A percentile compares a stretch with the other conserved stretches of the same genome.
phyloP scores from a whole-genome alignment of 2,888 invertebrate species.

The Timandra comae region DNA sequence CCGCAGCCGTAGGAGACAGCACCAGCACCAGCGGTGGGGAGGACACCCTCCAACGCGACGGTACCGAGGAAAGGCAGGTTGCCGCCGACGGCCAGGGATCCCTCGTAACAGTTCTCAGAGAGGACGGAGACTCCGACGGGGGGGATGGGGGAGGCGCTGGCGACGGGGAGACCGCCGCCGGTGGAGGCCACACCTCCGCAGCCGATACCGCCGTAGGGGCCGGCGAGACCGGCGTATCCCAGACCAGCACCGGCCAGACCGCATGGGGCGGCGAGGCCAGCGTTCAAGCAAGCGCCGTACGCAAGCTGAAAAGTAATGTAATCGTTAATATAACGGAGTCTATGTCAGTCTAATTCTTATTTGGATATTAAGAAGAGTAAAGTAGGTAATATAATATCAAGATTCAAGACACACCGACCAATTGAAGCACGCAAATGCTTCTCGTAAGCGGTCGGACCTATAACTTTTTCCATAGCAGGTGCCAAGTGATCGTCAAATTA shows the following conservation, averaged over 20 bases:
- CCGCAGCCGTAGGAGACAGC: slow-evolving; percentile 35
- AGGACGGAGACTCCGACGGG: slow-evolving; percentile 35
- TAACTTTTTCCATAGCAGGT: no score
- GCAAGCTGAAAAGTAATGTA: slow-evolving; percentile 12
- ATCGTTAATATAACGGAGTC: no score
- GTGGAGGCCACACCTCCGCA: slow-evolving; percentile 9
- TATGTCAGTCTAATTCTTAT: no score
- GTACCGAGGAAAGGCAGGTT: slow-evolving; percentile 37
- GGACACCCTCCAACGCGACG: slow-evolving; percentile 29
- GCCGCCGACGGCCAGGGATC: slow-evolving; percentile 29
- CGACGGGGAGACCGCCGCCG: slow-evolving; percentile 18
- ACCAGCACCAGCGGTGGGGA: slow-evolving; percentile 32
- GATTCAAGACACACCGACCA: no score
- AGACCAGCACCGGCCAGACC: slow-evolving; percentile 12
- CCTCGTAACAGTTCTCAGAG: slow-evolving; percentile 38
- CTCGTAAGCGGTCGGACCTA: no score
- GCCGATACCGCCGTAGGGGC: slow-evolving; percentile 1
- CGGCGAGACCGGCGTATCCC: slow-evolving; percentile 5
- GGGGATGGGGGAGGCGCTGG: slow-evolving; percentile 31
- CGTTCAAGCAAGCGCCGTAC: slow-evolving; percentile 9
- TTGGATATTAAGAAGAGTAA: no score
- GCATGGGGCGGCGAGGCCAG: slow-evolving; percentile 3
- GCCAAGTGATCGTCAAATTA: no score
- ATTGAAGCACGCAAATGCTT: no score
- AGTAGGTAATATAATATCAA: no score